These are phyloP conservation scores for Andricus curvator DNA, from an alignment of 2,888 invertebrate genomes.

Conservation along the genomic window DNA sequence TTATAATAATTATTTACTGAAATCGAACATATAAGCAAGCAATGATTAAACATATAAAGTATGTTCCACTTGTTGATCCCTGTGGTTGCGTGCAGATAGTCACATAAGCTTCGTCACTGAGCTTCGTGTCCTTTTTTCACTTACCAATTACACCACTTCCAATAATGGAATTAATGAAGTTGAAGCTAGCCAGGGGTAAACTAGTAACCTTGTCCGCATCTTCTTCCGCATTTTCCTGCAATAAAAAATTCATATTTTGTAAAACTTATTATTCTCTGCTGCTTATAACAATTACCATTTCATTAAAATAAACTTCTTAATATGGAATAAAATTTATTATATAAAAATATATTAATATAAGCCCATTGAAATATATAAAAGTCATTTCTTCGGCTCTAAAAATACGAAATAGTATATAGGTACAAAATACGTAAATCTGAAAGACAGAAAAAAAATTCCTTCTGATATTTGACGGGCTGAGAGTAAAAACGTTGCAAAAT, in stretches of 20 bases:
- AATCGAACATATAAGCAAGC: too few species aligned
- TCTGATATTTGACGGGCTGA: too few species aligned
- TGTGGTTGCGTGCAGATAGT: background rate
- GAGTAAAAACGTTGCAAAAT: too few species aligned
- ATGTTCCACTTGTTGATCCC: background rate
- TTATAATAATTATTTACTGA: background rate
- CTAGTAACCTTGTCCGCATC: constrained; percentile 83
- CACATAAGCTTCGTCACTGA: background rate
- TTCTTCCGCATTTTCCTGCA: constrained; percentile 78
- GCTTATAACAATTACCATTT: too few species aligned
- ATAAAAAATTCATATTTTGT: constrained; percentile 42
- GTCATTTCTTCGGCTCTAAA: too few species aligned
- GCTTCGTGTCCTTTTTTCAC: constrained; percentile 49
- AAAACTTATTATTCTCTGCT: background rate
- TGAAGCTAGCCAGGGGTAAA: constrained; percentile 88
- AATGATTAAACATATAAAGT: background rate
- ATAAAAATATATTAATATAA: too few species aligned
- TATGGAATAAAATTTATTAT: too few species aligned
- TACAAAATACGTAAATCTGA: too few species aligned
- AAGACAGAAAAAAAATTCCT: too few species aligned
- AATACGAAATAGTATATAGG: too few species aligned
- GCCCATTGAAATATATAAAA: too few species aligned
- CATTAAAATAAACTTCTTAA: too few species aligned
- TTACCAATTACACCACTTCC: constrained; percentile 92
- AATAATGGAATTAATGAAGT: constrained; percentile 93